Evolutionary conservation across 1,140 invertebrate species (phyloP).

Genomic region (Diachasmimorpha longicaudata): DNA sequence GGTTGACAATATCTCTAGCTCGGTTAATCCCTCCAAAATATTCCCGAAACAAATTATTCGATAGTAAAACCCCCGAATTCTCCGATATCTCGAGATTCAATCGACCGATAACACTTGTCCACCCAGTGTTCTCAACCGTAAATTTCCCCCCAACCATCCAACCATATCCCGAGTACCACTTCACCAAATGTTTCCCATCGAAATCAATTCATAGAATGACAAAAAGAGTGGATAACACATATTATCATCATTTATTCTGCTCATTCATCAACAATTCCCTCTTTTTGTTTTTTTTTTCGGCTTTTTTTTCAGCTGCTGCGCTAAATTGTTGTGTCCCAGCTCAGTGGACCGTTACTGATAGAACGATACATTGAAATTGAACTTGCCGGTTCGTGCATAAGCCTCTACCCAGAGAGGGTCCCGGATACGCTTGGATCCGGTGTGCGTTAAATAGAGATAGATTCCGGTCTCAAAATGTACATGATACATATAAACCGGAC

Average conservation of each 20-base stretch:
- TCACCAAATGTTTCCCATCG: neutral
- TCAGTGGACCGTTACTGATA: neutral
- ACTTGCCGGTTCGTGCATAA: neutral
- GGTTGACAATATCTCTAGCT: neutral
- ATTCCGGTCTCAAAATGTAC: slow-evolving; percentile 2
- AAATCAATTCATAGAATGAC: neutral
- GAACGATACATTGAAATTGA: neutral
- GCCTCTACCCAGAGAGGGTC: neutral
- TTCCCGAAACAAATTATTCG: neutral
- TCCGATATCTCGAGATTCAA: neutral
- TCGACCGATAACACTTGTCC: slow-evolving; percentile 1
- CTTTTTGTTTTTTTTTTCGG: neutral
- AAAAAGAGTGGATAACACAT: neutral
- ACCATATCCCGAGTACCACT: neutral
- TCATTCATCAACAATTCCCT: neutral
- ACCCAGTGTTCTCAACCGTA: neutral
- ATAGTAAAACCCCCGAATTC: neutral
- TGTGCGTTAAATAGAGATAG: neutral
- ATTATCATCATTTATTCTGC: neutral
- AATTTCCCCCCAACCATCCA: neutral
- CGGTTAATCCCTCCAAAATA: neutral
- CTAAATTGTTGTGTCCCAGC: neutral
- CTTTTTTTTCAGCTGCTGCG: neutral
- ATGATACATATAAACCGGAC: neutral
- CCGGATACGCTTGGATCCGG: slow-evolving; percentile 4